A percentile compares a stretch with the other conserved stretches of the same genome.
Evolutionary conservation across 2,888 invertebrate species (phyloP).

Genomic region (Drosophila mimetica): DNA sequence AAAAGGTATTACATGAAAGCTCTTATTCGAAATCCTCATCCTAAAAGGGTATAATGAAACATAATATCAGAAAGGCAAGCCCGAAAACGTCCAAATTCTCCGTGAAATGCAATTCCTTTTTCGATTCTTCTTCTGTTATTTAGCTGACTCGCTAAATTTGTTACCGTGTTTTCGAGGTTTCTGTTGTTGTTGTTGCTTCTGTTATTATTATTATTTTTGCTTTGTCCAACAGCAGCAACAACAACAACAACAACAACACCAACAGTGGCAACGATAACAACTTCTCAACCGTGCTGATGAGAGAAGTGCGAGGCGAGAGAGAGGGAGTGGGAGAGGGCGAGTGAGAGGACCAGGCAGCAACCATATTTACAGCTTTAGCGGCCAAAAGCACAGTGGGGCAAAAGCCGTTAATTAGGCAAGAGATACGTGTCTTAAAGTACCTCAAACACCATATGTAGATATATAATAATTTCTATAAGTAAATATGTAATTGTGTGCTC

Average conservation of each 20-base stretch:
- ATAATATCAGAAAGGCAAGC: constrained; percentile 41
- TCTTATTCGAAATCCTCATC: not conserved
- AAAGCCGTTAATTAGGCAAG: not conserved
- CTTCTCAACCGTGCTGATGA: constrained; percentile 62
- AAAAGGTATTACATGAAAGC: not conserved
- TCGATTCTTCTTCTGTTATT: constrained; percentile 61
- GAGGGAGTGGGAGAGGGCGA: constrained; percentile 5
- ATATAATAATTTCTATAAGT: too few species aligned
- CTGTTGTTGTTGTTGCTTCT: constrained; percentile 30
- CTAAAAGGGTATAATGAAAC: constrained; percentile 20
- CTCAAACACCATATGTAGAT: too few species aligned
- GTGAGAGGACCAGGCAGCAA: constrained; percentile 56
- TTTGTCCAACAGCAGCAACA: constrained; percentile 56
- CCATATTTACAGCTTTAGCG: constrained; percentile 79
- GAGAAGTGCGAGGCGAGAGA: constrained; percentile 28
- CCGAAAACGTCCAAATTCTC: constrained; percentile 65
- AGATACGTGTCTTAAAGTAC: too few species aligned
- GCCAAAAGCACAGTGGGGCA: constrained; percentile 66
- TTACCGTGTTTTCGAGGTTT: constrained; percentile 67
- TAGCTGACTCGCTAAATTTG: constrained; percentile 74
- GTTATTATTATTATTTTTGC: constrained; percentile 24
- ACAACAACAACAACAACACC: constrained; percentile 4
- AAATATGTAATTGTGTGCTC: too few species aligned
- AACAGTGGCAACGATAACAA: constrained; percentile 75
- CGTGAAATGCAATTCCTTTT: constrained; percentile 79